Conservation (phyloP, 2,888 invertebrate species). For the Eudemis profundana region DNA sequence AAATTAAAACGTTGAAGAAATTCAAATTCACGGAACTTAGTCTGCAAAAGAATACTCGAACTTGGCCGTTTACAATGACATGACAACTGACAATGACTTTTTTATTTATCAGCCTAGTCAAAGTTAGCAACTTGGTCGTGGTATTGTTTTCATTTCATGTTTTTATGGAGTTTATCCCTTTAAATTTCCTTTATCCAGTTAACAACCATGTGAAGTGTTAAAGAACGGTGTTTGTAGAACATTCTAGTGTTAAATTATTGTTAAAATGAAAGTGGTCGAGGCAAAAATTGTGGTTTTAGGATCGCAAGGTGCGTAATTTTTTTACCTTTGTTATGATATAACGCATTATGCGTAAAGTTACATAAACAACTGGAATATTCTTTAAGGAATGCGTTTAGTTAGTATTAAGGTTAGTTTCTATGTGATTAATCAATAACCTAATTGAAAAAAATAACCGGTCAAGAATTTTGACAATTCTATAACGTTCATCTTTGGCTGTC, state of each 20-base stretch:
- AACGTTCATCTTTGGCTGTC: conserved; percentile 26
- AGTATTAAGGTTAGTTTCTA: neutral
- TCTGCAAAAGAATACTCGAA: neutral
- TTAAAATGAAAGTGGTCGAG: conserved; percentile 89
- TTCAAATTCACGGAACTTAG: too few relatives aligned
- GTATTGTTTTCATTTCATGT: conserved; percentile 27
- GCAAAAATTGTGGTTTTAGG: conserved; percentile 95
- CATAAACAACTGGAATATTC: conserved; percentile 22
- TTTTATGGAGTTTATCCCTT: conserved; percentile 19
- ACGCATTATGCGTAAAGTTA: conserved; percentile 43
- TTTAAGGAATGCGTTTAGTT: neutral
- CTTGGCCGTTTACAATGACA: conserved; percentile 23
- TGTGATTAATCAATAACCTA: conserved; percentile 15
- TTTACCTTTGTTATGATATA: conserved; percentile 40
- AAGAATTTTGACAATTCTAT: neutral
- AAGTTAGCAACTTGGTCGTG: conserved; percentile 31
- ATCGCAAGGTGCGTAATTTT: conserved; percentile 87
- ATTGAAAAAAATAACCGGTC: conserved; percentile 22
- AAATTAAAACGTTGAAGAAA: too few relatives aligned
- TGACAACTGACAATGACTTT: conserved; percentile 11
- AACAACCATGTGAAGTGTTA: conserved; percentile 30
- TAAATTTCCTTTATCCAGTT: conserved; percentile 21
- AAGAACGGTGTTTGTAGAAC: neutral
- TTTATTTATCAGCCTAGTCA: conserved; percentile 14
- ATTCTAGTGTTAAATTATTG: conserved; percentile 43